phyloP scores from a whole-genome alignment of 1,140 invertebrate species.

The Teleopsis dalmanni region DNA sequence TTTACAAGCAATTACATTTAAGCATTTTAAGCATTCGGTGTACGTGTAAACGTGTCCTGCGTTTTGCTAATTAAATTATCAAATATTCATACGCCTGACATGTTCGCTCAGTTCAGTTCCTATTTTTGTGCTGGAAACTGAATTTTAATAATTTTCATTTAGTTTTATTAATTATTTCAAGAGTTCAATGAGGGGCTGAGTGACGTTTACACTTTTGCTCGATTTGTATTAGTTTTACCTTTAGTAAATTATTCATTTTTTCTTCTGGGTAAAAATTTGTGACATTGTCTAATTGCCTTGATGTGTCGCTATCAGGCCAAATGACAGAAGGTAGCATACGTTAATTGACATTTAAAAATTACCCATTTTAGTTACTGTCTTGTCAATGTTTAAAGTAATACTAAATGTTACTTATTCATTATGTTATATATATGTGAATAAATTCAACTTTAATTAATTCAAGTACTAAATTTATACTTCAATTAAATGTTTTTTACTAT shows the following conservation, averaged over 20 bases:
- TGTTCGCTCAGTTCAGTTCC: no score
- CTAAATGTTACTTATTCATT: no score
- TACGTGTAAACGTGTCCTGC: no score
- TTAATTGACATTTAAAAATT: slow-evolving; percentile 9
- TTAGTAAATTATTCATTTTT: slow-evolving; percentile 8
- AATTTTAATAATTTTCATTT: no score
- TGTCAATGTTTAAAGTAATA: no score
- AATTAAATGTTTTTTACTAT: no score
- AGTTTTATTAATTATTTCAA: no score
- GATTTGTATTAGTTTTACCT: background rate
- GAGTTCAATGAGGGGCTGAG: no score
- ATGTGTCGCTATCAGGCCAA: background rate
- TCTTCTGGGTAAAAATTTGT: background rate
- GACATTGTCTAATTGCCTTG: slow-evolving; percentile 6
- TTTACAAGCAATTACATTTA: slow-evolving; percentile 7
- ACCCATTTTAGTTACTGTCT: background rate
- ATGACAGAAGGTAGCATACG: background rate
- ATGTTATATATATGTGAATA: slow-evolving; percentile 2
- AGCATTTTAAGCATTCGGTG: no score
- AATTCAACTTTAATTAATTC: slow-evolving; percentile 9
- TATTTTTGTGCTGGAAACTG: no score
- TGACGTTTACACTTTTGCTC: background rate
- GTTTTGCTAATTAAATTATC: slow-evolving; percentile 5
- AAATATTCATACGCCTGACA: background rate
- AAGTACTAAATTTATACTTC: no score